These are phyloP conservation scores for Novumbra hubbsi DNA, from an alignment of 2,797 vertebrate species.

Conservation along the genomic window DNA sequence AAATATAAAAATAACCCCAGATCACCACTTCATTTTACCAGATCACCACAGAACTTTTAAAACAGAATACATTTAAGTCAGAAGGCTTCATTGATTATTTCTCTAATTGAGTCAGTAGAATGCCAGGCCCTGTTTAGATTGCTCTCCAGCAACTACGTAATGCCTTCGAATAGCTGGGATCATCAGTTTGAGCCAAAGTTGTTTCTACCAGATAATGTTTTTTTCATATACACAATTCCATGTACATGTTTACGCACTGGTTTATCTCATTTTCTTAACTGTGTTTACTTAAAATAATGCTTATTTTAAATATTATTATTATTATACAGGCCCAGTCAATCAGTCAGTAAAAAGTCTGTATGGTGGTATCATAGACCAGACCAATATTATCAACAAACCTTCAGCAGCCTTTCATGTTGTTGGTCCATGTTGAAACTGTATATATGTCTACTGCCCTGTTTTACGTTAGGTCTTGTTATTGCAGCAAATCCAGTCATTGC, in stretches of 20 bases:
- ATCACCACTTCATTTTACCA: not conserved
- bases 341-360: not conserved
- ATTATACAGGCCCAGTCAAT: not conserved
- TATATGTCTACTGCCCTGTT: not conserved
- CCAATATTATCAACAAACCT: not conserved
- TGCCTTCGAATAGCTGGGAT: not conserved
- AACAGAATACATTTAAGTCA: not conserved
- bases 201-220: not conserved
- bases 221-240: not conserved
- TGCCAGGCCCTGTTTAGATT: not conserved
- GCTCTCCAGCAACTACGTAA: not conserved
- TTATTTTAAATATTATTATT: not conserved
- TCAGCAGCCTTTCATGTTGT: not conserved
- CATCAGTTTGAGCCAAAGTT: not conserved
- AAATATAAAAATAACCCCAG: not conserved
- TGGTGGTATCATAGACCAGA: not conserved
- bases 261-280: conserved; percentile 1
- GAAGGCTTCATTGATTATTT: too few species aligned
- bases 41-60: not conserved
- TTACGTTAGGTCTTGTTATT: not conserved
- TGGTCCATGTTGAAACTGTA: not conserved
- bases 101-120: not conserved
- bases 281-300: not conserved
- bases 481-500: not conserved
- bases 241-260: not conserved